These are phyloP conservation scores for Antedon mediterranea DNA, from an alignment of 53 echinoderm and acorn worm genomes.

Conservation along the genomic window DNA sequence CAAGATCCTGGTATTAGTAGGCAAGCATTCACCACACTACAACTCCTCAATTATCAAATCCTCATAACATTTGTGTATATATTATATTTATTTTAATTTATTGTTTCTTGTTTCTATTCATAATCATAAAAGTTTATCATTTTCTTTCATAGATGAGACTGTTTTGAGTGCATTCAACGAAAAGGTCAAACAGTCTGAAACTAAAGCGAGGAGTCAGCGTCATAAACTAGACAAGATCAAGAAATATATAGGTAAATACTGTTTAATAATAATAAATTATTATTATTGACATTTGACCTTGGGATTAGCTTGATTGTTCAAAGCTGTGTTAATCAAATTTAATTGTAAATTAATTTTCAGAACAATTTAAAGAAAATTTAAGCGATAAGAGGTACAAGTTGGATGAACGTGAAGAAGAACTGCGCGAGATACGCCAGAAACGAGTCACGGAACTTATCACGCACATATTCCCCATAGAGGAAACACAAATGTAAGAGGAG, in stretches of 20 bases:
- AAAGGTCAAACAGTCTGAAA: slow-evolving; percentile 20
- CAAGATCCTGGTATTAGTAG: no score
- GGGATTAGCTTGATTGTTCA: no score
- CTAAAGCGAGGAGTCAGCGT: slow-evolving; percentile 33
- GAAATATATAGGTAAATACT: slow-evolving; percentile 52
- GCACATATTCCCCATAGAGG: slow-evolving; percentile 7
- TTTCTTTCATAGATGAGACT: background rate
- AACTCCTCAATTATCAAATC: no score
- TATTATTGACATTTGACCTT: no score
- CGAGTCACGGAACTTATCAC: slow-evolving; percentile 39
- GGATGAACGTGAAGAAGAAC: slow-evolving; percentile 41
- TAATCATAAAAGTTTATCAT: no score
- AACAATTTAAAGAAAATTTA: slow-evolving; percentile 35
- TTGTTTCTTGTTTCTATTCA: no score
- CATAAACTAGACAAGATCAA: slow-evolving; percentile 66
- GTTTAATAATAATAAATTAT: no score
- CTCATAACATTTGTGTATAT: no score
- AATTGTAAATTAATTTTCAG: slow-evolving; percentile 20
- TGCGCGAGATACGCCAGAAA: slow-evolving; percentile 38
- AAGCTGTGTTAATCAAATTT: no score
- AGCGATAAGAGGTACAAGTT: slow-evolving; percentile 25
- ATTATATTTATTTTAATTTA: no score
- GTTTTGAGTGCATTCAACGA: background rate
- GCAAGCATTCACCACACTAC: no score
- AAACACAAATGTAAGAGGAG: background rate